Evolutionary conservation across 2,113 vertebrate genomes (phyloP).

Genomic region (Heptranchias perlo): DNA sequence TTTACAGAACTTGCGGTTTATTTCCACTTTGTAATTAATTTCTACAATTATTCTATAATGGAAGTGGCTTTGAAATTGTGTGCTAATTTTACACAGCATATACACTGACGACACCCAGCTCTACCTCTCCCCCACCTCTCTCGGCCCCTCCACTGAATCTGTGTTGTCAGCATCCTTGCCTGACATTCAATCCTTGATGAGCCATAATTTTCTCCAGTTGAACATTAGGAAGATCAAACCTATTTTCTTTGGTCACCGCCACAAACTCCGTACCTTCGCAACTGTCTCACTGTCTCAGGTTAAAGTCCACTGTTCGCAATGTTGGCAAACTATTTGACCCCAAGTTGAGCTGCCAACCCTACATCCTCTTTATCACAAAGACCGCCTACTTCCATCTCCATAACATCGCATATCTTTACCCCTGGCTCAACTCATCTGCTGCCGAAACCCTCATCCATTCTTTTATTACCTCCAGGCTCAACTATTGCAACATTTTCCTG

Average conservation of each 20-base stretch:
- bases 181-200: neutral
- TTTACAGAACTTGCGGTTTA: too few relatives aligned
- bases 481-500: neutral
- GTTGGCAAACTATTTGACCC: neutral
- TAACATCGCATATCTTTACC: neutral
- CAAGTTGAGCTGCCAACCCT: neutral
- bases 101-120: too few relatives aligned
- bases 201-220: neutral
- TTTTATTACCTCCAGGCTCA: neutral
- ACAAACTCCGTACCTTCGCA: neutral
- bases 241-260: neutral
- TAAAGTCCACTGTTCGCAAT: neutral
- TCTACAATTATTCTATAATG: too few relatives aligned
- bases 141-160: too few relatives aligned
- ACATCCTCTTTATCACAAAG: neutral
- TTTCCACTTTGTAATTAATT: too few relatives aligned
- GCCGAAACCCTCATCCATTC: neutral
- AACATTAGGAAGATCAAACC: neutral
- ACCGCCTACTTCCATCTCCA: neutral
- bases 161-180: too few relatives aligned
- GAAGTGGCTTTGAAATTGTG: too few relatives aligned
- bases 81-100: too few relatives aligned
- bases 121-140: too few relatives aligned
- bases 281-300: neutral
- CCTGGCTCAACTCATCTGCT: neutral